Evolutionary conservation across 2,113 vertebrate genomes (phyloP).

Genomic region (Oxygymnocypris stewartii): DNA sequence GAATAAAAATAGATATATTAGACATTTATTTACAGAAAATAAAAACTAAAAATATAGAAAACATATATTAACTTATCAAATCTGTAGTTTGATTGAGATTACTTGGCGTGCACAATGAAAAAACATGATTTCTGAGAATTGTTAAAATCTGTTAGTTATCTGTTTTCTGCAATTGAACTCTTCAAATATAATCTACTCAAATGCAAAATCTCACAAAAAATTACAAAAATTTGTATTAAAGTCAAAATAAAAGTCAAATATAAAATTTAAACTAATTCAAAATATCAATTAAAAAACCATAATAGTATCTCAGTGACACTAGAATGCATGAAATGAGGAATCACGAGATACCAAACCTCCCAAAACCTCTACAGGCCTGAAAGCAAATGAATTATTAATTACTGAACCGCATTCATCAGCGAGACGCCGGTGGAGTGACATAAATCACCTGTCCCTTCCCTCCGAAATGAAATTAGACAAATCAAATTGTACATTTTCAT

Average conservation of each 20-base stretch:
- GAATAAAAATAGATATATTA: too few relatives aligned
- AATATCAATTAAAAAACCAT: neutral
- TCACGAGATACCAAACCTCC: neutral
- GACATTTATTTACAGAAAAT: too few relatives aligned
- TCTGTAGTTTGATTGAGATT: too few relatives aligned
- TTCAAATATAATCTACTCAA: too few relatives aligned
- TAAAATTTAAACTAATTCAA: neutral
- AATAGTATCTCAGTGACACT: neutral
- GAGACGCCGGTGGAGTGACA: neutral
- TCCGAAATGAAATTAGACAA: conserved; percentile 5
- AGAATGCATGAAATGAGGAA: neutral
- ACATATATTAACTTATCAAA: too few relatives aligned
- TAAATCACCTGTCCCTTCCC: neutral
- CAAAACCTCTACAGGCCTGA: neutral
- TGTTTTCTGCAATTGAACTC: too few relatives aligned
- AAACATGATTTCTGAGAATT: too few relatives aligned
- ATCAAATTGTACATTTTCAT: conserved; percentile 41
- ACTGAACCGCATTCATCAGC: neutral
- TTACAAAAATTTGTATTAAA: neutral
- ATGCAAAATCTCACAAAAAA: neutral
- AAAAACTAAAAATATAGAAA: too few relatives aligned
- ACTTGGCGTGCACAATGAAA: too few relatives aligned
- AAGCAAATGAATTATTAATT: neutral
- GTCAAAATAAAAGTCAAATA: neutral
- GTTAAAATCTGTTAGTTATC: too few relatives aligned